phyloP scores from a whole-genome alignment of 92 coral and sea anemone species.

The Siderastrea siderea region DNA sequence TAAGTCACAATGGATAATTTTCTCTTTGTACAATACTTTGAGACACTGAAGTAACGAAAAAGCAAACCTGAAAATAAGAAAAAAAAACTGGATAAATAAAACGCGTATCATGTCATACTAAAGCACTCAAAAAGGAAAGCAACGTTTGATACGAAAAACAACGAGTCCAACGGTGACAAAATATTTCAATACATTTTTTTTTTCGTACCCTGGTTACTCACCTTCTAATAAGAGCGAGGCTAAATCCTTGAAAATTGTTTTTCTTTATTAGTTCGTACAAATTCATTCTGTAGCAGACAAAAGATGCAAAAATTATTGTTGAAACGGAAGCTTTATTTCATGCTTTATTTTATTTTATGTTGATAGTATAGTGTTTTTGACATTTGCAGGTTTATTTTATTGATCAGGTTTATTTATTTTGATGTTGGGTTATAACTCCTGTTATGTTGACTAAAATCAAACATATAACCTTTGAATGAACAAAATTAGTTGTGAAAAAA shows the following conservation, averaged over 20 bases:
- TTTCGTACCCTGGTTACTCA: background rate
- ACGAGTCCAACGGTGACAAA: background rate
- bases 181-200: background rate
- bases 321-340: background rate
- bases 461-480: too few relatives aligned
- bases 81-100: background rate
- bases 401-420: too few relatives aligned
- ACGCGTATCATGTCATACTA: background rate
- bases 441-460: too few relatives aligned
- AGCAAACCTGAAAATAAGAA: slow-evolving; percentile 82
- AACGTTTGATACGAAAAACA: too few relatives aligned
- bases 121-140: too few relatives aligned
- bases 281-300: slow-evolving; percentile 79
- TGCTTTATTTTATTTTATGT: too few relatives aligned
- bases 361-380: too few relatives aligned
- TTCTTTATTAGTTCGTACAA: slow-evolving; percentile 96
- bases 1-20: slow-evolving; percentile 95
- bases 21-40: slow-evolving; percentile 84
- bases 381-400: too few relatives aligned
- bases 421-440: too few relatives aligned
- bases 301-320: background rate
- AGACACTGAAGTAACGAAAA: slow-evolving; percentile 94
- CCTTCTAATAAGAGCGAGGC: slow-evolving; percentile 95
- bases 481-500: too few relatives aligned
- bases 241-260: slow-evolving; percentile 98